Percentiles rank a stretch among this genome's conserved stretches.
Conservation (phyloP, 2,888 invertebrate genomes). For the Eupithecia tripunctaria region DNA sequence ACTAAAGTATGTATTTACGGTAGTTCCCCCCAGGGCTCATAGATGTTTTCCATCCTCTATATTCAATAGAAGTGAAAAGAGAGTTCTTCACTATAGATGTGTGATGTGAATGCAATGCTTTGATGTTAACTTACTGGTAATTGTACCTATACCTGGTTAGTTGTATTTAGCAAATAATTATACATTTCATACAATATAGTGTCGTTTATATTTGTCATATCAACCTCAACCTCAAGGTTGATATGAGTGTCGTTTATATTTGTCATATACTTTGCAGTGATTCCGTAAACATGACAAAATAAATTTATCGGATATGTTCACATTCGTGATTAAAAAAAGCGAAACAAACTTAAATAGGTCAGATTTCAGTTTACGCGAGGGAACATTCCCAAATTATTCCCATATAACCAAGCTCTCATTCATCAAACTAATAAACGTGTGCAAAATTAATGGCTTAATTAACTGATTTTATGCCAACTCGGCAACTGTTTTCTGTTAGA, state of each 20-base stretch:
- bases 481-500: background rate
- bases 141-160: too few species aligned
- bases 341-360: background rate
- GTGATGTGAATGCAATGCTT: background rate
- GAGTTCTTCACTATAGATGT: background rate
- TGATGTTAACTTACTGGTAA: background rate
- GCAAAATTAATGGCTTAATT: slow-evolving; percentile 25
- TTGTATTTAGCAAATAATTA: too few species aligned
- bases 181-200: background rate
- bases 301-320: background rate
- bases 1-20: too few species aligned
- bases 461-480: slow-evolving; percentile 14
- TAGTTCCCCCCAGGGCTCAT: too few species aligned
- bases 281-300: background rate
- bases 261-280: background rate
- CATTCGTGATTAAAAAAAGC: background rate
- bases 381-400: background rate
- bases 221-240: too few species aligned
- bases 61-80: background rate
- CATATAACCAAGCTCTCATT: slow-evolving; percentile 14
- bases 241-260: background rate
- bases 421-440: slow-evolving; percentile 30
- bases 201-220: background rate
- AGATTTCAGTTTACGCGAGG: background rate
- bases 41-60: too few species aligned